These are phyloP conservation scores for Lithophane leautieri DNA, from an alignment of 2,888 invertebrate species.

Conservation along the genomic window DNA sequence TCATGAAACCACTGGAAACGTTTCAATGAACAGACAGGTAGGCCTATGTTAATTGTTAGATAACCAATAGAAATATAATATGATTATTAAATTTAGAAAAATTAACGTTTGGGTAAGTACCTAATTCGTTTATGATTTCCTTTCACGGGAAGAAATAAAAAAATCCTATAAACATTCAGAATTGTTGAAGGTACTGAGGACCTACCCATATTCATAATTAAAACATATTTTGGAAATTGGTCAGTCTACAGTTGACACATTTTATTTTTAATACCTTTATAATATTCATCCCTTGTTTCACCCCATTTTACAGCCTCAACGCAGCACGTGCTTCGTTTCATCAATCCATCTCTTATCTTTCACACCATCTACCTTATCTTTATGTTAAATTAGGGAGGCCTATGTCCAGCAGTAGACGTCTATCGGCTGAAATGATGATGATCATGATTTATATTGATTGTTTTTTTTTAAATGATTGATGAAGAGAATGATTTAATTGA, in stretches of 20 bases:
- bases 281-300: not conserved
- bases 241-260: not conserved
- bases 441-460: too few species aligned
- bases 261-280: not conserved
- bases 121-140: not conserved
- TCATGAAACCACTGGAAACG: not conserved
- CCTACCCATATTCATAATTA: not conserved
- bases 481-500: too few species aligned
- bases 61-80: not conserved
- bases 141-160: not conserved
- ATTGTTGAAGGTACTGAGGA: not conserved
- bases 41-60: not conserved
- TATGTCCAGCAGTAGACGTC: too few species aligned
- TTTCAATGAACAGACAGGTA: not conserved
- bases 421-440: too few species aligned
- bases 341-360: not conserved
- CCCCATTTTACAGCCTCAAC: not conserved
- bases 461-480: too few species aligned
- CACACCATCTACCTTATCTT: constrained; percentile 5
- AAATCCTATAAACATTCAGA: not conserved
- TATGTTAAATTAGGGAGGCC: not conserved
- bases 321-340: not conserved
- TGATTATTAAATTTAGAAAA: not conserved
- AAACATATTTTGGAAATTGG: not conserved
- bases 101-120: too few species aligned